A percentile compares a stretch with the other conserved stretches of the same genome.
These are phyloP conservation scores for Pimpla rufipes DNA, from an alignment of 2,888 invertebrate species.

Conservation along the genomic window DNA sequence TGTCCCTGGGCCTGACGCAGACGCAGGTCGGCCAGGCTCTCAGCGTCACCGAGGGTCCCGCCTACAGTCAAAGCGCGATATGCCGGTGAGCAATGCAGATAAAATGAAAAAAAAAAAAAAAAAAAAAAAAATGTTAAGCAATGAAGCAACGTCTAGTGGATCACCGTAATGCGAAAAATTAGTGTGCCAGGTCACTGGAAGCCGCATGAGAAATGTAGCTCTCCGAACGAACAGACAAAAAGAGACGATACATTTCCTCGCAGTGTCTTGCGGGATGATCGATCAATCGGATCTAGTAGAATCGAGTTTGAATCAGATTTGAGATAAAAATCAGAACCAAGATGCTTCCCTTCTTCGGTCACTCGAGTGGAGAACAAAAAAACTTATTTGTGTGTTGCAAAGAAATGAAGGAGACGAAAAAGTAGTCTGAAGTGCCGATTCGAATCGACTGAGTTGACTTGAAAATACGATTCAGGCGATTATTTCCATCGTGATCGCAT, in stretches of 20 bases:
- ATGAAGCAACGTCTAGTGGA: slow-evolving; percentile 7
- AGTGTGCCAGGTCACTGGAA: slow-evolving; percentile 84
- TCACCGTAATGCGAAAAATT: slow-evolving; percentile 7
- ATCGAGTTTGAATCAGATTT: background rate
- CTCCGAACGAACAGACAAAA: background rate
- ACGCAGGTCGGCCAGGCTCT: slow-evolving; percentile 99
- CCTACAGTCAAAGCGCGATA: slow-evolving; percentile 99
- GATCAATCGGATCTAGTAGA: background rate
- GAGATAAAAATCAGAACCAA: background rate
- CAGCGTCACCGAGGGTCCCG: slow-evolving; percentile 98
- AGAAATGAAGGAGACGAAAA: slow-evolving; percentile 1
- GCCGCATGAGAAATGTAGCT: slow-evolving; percentile 73
- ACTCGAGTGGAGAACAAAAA: background rate
- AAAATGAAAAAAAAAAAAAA: background rate
- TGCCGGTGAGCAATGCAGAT: slow-evolving; percentile 92
- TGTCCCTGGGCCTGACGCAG: slow-evolving; percentile 97
- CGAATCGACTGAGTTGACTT: slow-evolving; percentile 5
- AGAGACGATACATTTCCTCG: slow-evolving; percentile 27
- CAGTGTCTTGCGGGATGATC: background rate
- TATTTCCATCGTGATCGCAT: slow-evolving; percentile 43
- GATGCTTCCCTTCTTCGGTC: background rate
- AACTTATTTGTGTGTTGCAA: no score
- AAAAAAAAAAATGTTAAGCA: background rate
- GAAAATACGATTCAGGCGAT: slow-evolving; percentile 44
- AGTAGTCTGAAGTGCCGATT: background rate